Evolutionary conservation across 2,113 vertebrate species (phyloP).

Genomic region (Montifringilla adamsi): DNA sequence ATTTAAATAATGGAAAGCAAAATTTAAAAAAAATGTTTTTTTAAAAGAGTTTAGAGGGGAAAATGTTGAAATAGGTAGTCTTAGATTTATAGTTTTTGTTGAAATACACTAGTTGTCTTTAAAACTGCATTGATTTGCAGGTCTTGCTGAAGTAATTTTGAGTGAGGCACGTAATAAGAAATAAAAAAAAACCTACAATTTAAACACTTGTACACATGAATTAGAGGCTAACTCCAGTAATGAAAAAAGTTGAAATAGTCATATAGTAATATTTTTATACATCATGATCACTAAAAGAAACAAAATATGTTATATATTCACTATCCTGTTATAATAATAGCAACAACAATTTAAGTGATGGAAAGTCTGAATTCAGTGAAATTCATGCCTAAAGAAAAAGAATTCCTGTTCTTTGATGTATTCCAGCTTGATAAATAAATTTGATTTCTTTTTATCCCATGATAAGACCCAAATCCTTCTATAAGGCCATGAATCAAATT

Average conservation of each 20-base stretch:
- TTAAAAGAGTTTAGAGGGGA: fast-evolving
- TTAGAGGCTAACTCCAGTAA: neutral
- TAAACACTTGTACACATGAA: neutral
- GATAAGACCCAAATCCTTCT: neutral
- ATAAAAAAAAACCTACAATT: neutral
- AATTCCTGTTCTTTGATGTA: neutral
- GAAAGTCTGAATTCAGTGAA: neutral
- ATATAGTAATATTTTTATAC: neutral
- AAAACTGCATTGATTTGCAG: neutral
- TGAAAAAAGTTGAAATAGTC: neutral
- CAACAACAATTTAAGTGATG: neutral
- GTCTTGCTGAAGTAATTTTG: neutral
- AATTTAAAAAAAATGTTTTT: neutral
- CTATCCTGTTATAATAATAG: neutral
- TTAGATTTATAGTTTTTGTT: neutral
- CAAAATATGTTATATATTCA: neutral
- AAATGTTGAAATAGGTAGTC: neutral
- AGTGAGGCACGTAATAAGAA: neutral
- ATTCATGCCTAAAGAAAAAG: neutral
- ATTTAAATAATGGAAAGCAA: neutral
- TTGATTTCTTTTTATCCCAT: neutral
- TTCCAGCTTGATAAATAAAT: neutral
- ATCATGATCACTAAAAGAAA: neutral
- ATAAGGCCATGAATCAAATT: neutral
- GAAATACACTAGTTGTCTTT: neutral